phyloP scores from a whole-genome alignment of 1,140 invertebrate genomes.

The Bombus consobrinus region DNA sequence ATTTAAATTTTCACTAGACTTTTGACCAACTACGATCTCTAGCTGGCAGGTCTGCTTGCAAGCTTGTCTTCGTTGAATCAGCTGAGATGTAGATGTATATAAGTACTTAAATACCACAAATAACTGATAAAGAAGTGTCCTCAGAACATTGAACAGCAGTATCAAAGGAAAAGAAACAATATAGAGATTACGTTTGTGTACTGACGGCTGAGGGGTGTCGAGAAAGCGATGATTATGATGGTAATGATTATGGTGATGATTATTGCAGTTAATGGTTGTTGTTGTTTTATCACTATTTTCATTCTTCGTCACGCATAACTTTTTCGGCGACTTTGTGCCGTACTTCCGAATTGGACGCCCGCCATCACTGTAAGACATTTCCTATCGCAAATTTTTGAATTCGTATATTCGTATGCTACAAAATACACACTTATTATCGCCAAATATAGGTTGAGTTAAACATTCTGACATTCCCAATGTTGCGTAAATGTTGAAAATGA shows the following conservation, averaged over 20 bases:
- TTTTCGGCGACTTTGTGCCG: slow-evolving; percentile 81
- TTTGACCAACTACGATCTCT: slow-evolving; percentile 79
- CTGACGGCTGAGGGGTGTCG: slow-evolving; percentile 85
- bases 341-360: slow-evolving; percentile 82
- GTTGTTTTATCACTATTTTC: slow-evolving; percentile 79
- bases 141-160: slow-evolving; percentile 91
- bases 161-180: slow-evolving; percentile 93
- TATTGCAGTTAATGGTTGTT: slow-evolving; percentile 76
- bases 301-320: slow-evolving; percentile 80
- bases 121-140: slow-evolving; percentile 91
- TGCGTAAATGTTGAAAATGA: not conserved
- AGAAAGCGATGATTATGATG: slow-evolving; percentile 72
- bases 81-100: slow-evolving; percentile 89
- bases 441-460: slow-evolving; percentile 35
- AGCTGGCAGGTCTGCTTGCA: slow-evolving; percentile 81
- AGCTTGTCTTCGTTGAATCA: slow-evolving; percentile 86
- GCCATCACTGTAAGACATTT: slow-evolving; percentile 83
- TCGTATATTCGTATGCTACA: slow-evolving; percentile 36
- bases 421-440: slow-evolving; percentile 34
- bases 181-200: slow-evolving; percentile 93
- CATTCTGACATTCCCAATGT: slow-evolving; percentile 65
- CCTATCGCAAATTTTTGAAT: slow-evolving; percentile 60
- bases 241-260: slow-evolving; percentile 76
- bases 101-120: slow-evolving; percentile 93
- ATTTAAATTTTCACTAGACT: slow-evolving; percentile 75